Conservation (phyloP, 2,888 invertebrate species). For the Taenaris catops region DNA sequence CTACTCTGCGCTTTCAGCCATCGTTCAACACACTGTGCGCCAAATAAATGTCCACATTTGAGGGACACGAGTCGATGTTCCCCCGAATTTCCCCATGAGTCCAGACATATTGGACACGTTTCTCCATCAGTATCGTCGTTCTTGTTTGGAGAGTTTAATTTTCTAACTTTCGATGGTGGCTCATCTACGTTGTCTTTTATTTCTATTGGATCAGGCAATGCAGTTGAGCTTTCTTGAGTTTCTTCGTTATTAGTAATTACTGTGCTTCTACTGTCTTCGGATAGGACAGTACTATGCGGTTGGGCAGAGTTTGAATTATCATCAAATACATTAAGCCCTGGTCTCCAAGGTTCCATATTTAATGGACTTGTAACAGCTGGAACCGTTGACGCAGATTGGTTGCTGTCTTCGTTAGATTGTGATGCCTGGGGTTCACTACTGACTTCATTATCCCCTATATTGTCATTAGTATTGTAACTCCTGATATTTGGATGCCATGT, state of each 20-base stretch:
- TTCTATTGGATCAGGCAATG: constrained; percentile 28
- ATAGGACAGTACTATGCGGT: constrained; percentile 23
- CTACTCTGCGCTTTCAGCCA: constrained; percentile 83
- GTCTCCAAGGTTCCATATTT: constrained; percentile 18
- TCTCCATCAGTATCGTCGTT: constrained; percentile 82
- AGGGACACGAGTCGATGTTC: constrained; percentile 92
- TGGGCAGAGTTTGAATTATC: too few species aligned
- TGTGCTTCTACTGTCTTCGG: constrained; percentile 21
- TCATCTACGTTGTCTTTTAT: constrained; percentile 26
- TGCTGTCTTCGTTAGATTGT: too few species aligned
- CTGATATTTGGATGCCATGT: too few species aligned
- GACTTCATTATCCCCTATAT: too few species aligned
- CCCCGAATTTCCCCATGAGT: constrained; percentile 92
- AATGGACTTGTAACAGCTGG: constrained; percentile 5
- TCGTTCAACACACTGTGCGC: constrained; percentile 86
- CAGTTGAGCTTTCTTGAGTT: too few species aligned
- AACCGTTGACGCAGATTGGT: neutral
- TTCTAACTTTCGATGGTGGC: constrained; percentile 52
- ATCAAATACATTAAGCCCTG: too few species aligned
- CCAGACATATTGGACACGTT: constrained; percentile 93
- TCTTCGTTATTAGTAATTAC: constrained; percentile 27
- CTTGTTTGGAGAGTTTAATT: constrained; percentile 29
- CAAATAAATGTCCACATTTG: constrained; percentile 96
- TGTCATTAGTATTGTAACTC: too few species aligned
- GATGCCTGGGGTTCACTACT: too few species aligned